Conservation (phyloP, 1,140 invertebrate genomes). For the Calliopsis andreniformis region DNA sequence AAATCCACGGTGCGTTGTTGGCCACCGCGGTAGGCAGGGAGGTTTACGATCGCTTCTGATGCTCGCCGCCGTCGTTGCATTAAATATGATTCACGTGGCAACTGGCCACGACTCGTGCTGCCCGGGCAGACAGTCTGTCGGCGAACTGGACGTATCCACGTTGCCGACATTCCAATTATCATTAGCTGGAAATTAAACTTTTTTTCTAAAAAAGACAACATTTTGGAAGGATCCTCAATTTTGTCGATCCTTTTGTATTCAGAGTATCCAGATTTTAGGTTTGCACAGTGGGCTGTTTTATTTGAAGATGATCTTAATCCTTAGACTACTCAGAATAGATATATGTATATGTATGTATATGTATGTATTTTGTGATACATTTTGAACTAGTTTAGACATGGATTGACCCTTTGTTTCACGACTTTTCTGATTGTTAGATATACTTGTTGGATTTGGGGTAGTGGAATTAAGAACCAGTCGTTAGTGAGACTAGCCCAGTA, state of each 20-base stretch:
- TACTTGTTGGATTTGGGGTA: no score
- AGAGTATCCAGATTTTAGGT: no score
- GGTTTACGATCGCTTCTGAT: constrained; percentile 49
- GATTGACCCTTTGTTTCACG: no score
- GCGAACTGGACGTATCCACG: not conserved
- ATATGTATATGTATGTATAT: no score
- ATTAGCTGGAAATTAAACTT: not conserved
- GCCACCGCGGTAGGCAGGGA: constrained; percentile 9
- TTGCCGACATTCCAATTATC: constrained; percentile 20
- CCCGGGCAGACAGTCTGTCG: constrained; percentile 13
- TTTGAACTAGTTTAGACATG: no score
- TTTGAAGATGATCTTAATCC: not conserved
- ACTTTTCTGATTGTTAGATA: no score
- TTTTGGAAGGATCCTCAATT: not conserved
- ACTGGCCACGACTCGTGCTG: constrained; percentile 7
- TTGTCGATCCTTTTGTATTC: no score
- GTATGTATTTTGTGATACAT: no score
- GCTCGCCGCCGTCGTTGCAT: constrained; percentile 33
- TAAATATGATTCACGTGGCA: constrained; percentile 50
- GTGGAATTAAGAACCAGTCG: no score
- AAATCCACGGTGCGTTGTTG: constrained; percentile 28
- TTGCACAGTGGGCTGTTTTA: no score
- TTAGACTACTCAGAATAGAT: no score
- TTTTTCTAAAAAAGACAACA: not conserved
- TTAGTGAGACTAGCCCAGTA: no score